Conservation (phyloP, 2,888 invertebrate species). For the Empis livida region DNA sequence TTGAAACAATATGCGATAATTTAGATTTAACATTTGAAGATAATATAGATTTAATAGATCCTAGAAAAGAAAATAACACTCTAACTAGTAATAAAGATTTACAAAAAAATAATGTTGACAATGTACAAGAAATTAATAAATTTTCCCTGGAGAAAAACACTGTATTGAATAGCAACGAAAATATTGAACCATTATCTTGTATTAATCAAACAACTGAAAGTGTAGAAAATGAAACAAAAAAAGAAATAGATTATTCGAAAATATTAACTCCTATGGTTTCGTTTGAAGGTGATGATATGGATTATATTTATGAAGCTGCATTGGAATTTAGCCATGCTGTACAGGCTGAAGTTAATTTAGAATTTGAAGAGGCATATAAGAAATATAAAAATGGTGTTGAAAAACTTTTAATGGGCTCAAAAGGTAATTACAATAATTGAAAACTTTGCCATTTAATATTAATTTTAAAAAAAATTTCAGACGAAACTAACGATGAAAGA, state of each 20-base stretch:
- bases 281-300: constrained; percentile 31
- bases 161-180: neutral
- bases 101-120: neutral
- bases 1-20: constrained; percentile 26
- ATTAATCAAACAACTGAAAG: neutral
- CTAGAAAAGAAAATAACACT: constrained; percentile 16
- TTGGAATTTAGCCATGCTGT: constrained; percentile 34
- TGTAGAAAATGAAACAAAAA: neutral
- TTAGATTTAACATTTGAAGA: constrained; percentile 23
- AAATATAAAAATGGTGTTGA: constrained; percentile 33
- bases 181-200: neutral
- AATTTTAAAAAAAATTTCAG: too few species aligned
- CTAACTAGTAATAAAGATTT: neutral
- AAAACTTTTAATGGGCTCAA: constrained; percentile 26
- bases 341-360: constrained; percentile 32
- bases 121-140: neutral
- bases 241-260: constrained; percentile 16
- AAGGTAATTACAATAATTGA: constrained; percentile 18
- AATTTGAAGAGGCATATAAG: constrained; percentile 28
- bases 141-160: neutral
- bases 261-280: constrained; percentile 32
- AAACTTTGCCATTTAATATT: too few species aligned
- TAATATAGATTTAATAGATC: constrained; percentile 18
- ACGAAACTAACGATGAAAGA: constrained; percentile 29
- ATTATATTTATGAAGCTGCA: constrained; percentile 36